These are phyloP conservation scores for Gila orcuttii DNA, from an alignment of 2,113 vertebrate species.

Conservation along the genomic window DNA sequence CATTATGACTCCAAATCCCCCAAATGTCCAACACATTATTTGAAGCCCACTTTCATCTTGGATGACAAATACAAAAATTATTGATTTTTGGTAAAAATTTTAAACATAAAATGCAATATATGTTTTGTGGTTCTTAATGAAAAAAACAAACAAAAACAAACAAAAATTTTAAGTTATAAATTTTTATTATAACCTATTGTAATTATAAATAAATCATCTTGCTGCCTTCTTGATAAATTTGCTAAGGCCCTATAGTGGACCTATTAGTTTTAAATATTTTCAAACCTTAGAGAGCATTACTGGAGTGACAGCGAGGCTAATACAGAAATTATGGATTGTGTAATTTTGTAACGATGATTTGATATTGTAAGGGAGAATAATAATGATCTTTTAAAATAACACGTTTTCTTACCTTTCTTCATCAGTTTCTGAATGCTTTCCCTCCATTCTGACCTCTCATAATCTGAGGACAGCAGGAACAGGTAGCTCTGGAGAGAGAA, in stretches of 20 bases:
- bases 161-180: background rate
- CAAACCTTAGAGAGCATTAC: background rate
- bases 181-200: background rate
- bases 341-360: background rate
- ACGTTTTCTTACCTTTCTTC: conserved; percentile 83
- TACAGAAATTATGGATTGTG: background rate
- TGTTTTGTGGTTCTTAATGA: background rate
- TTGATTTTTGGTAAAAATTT: background rate
- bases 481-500: conserved; percentile 83
- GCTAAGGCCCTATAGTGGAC: background rate
- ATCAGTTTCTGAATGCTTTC: conserved; percentile 95
- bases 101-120: background rate
- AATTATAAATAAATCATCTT: background rate
- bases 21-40: background rate
- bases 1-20: background rate
- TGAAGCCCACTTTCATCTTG: background rate
- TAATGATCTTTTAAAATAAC: background rate
- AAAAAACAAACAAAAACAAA: too few species aligned
- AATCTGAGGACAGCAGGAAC: conserved; percentile 94
- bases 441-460: conserved; percentile 94
- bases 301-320: background rate
- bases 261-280: background rate
- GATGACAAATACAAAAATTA: too few species aligned
- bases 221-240: background rate
- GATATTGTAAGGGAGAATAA: background rate